A percentile compares a stretch with the other conserved stretches of the same genome.
phyloP scores from a whole-genome alignment of 2,888 invertebrate species.

The Orthosia gracilis region DNA sequence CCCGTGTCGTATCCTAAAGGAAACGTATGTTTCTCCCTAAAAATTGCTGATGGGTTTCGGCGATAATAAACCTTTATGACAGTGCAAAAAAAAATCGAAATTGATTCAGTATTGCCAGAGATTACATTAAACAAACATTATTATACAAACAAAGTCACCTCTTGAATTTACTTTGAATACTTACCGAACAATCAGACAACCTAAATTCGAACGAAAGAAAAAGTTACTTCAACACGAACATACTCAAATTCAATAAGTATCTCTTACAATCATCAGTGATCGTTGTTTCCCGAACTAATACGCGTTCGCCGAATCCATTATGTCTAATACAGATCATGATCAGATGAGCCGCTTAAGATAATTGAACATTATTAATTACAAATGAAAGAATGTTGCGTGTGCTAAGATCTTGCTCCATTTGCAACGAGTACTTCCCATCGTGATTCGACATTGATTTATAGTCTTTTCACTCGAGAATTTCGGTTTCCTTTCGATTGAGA shows the following conservation, averaged over 20 bases:
- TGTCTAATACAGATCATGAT: conserved; percentile 58
- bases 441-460: conserved; percentile 48
- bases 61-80: too few species aligned
- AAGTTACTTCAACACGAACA: neutral
- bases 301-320: conserved; percentile 58
- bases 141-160: too few species aligned
- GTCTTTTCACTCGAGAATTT: conserved; percentile 57
- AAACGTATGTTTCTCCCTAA: too few species aligned
- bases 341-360: conserved; percentile 46
- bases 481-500: conserved; percentile 46
- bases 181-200: neutral
- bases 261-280: neutral
- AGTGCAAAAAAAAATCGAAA: too few species aligned
- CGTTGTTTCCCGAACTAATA: conserved; percentile 21
- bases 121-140: too few species aligned
- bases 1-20: too few species aligned
- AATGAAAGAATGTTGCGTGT: conserved; percentile 64
- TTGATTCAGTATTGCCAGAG: too few species aligned
- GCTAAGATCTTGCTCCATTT: conserved; percentile 31
- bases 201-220: neutral
- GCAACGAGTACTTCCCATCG: conserved; percentile 55
- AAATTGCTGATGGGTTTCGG: too few species aligned
- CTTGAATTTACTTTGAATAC: neutral
- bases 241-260: conserved; percentile 27
- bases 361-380: conserved; percentile 58